Base-by-base conservation (phyloP, 2,797 vertebrate species). In the Cyprinella venusta region DNA sequence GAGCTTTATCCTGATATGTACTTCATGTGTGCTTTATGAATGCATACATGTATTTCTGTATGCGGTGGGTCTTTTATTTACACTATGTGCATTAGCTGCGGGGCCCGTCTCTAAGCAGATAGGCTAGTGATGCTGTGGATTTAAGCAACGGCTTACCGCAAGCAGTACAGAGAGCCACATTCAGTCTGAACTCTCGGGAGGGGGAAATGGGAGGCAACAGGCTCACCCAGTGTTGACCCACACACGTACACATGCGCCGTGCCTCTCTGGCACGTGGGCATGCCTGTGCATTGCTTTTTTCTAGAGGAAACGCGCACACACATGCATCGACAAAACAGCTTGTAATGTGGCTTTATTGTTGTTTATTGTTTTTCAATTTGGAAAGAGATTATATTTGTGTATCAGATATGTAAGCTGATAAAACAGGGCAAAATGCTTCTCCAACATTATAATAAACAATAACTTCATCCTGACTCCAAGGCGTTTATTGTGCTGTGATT, bases 91-190 rank as follows among this genome's bases (percentile, higher is more conserved):
- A 26, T 54, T 69, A 82, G 76, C 67, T 82, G 83, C 64, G 80
- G 80, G 59, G 36, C 50, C n/a, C 64, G 24, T 84, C 74, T 76
- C 63, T 89, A 81, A 83, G 87, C 82, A 81, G 63, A 70, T 64
- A 50, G 76, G 7, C 83, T 64, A 75, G 86, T 76, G 56, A 87
- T 84, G 78, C 77, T 83, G 75, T 84, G 59, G 80, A 89, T 88
- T 87, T 88, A 87, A 86, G 76, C 65, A 18, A 26, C 75, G 56
- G 86, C 81, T 86, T 86, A 87, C 59, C 13, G 48, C 1, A 67
- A 64, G 48, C 68, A 84, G 80, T 85, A 81, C 81, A 85, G 83
- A 86, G 67, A 83, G 63, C 70, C 45, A 79, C 79, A 85, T 86
- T 88, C 82, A 88, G 63, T 26, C 80, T 84, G 76, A 83, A 70